Evolutionary conservation across 2,797 vertebrate genomes (phyloP).

Genomic region (Podarcis lilfordi): DNA sequence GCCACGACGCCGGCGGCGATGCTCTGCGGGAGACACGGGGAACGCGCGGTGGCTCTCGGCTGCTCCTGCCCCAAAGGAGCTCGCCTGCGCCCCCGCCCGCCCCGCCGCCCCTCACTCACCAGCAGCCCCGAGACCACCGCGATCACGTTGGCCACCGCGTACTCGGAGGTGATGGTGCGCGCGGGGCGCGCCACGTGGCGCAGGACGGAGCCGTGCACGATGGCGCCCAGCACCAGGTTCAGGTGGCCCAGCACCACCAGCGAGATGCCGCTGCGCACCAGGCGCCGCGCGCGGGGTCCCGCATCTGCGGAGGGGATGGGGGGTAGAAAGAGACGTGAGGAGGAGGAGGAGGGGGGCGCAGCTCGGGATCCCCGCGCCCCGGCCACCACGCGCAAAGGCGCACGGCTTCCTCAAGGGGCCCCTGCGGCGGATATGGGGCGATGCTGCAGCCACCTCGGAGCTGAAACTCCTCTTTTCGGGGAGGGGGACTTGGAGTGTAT

Average conservation of each 20-base stretch:
- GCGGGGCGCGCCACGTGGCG: slow-evolving; percentile 89
- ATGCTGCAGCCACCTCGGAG: too few species aligned
- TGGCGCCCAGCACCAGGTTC: slow-evolving; percentile 90
- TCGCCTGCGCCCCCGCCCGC: too few species aligned
- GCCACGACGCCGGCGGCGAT: slow-evolving; percentile 88
- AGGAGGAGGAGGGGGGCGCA: too few species aligned
- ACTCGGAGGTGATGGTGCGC: slow-evolving; percentile 81
- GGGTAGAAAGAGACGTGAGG: neutral
- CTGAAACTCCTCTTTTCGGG: too few species aligned
- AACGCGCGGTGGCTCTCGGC: too few species aligned
- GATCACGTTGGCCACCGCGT: slow-evolving; percentile 87
- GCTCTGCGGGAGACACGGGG: slow-evolving; percentile 79
- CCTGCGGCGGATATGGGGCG: too few species aligned
- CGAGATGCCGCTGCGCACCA: slow-evolving; percentile 88
- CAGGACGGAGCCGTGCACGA: slow-evolving; percentile 90
- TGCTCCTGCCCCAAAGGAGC: neutral
- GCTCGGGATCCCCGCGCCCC: too few species aligned
- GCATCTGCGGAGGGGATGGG: slow-evolving; percentile 73
- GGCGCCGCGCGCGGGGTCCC: slow-evolving; percentile 79
- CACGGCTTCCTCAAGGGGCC: too few species aligned
- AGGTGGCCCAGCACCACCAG: slow-evolving; percentile 91
- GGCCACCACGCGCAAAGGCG: too few species aligned
- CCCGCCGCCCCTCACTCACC: slow-evolving; percentile 76
- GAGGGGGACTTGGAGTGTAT: too few species aligned
- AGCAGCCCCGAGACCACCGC: slow-evolving; percentile 90